Conservation (phyloP, 2,113 vertebrate genomes). For the Ibidorhyncha struthersii region DNA sequence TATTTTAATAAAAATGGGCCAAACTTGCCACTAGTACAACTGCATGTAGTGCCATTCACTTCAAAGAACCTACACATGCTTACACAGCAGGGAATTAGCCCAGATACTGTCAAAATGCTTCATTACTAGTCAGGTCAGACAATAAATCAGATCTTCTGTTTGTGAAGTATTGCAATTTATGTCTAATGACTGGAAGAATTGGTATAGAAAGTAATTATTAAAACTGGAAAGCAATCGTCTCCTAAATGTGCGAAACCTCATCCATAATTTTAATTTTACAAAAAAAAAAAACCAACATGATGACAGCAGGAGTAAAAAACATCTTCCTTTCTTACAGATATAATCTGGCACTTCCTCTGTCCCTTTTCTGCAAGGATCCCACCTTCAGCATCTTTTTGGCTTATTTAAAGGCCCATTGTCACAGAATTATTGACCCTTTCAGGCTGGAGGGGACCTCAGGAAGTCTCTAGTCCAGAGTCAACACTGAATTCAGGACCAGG, state of each 20-base stretch:
- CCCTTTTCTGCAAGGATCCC: background rate
- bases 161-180: background rate
- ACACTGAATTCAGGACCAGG: background rate
- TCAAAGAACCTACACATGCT: background rate
- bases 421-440: background rate
- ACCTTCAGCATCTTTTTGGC: background rate
- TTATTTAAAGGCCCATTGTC: background rate
- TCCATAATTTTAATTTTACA: background rate
- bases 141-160: constrained; percentile 20
- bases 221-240: constrained; percentile 14
- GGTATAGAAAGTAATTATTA: constrained; percentile 24
- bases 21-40: background rate
- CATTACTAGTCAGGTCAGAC: constrained; percentile 39
- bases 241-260: background rate
- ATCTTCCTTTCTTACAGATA: background rate
- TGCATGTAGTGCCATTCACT: background rate
- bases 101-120: constrained; percentile 9
- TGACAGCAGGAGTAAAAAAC: background rate
- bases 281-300: background rate
- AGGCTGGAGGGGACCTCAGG: background rate
- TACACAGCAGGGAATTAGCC: constrained; percentile 16
- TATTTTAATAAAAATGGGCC: background rate
- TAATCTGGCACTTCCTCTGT: background rate
- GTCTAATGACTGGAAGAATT: constrained; percentile 21
- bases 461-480: background rate